Evolutionary conservation across 2,888 invertebrate genomes (phyloP).

Genomic region (Hypolimnas misippus): DNA sequence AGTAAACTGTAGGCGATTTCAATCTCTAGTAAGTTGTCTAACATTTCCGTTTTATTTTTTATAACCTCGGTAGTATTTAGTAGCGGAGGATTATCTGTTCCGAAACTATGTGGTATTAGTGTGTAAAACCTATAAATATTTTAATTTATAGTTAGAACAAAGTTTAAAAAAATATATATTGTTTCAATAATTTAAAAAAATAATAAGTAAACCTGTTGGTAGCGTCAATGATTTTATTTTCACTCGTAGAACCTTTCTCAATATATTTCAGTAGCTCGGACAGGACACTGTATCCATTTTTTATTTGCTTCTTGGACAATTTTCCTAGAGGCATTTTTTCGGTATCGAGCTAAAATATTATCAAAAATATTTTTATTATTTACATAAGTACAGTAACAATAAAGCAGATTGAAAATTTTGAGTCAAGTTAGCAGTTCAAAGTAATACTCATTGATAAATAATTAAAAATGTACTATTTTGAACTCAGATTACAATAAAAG

Average conservation of each 20-base stretch:
- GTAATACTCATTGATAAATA: too few species aligned
- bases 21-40: conserved; percentile 96
- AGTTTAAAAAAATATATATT: not conserved
- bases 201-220: conserved; percentile 88
- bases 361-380: too few species aligned
- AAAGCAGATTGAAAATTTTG: too few species aligned
- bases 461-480: too few species aligned
- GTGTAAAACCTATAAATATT: conserved; percentile 91
- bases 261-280: conserved; percentile 86
- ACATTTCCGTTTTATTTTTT: conserved; percentile 88
- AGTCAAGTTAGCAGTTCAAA: too few species aligned
- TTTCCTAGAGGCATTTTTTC: conserved; percentile 99
- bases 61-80: conserved; percentile 91
- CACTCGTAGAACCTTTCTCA: conserved; percentile 71
- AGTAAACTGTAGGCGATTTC: conserved; percentile 97
- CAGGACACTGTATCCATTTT: conserved; percentile 92
- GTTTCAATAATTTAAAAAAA: not conserved
- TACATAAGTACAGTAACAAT: too few species aligned
- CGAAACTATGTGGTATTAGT: conserved; percentile 97
- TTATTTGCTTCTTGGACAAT: conserved; percentile 94
- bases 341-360: conserved; percentile 87
- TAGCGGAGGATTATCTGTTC: conserved; percentile 91
- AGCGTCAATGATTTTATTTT: conserved; percentile 88
- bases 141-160: not conserved
- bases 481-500: too few species aligned